Conservation (phyloP, 2,797 vertebrate genomes). For the Phaenicophaeus curvirostris region DNA sequence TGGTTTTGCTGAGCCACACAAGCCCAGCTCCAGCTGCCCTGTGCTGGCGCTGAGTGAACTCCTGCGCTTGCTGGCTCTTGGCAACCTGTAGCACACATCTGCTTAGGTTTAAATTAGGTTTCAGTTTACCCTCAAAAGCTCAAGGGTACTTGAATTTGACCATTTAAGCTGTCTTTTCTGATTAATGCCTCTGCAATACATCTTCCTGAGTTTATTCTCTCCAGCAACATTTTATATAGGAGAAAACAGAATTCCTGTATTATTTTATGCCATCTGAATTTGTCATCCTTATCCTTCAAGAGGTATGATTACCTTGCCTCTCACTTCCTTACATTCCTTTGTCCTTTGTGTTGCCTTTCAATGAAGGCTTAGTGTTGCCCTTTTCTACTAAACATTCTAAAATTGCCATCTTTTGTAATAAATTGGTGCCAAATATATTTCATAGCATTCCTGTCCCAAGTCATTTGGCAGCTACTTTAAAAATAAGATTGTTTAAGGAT, state of each 20-base stretch:
- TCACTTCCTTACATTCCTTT: neutral
- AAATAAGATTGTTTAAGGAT: neutral
- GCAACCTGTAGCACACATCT: neutral
- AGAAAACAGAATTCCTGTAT: neutral
- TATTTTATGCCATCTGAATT: neutral
- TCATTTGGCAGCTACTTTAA: neutral
- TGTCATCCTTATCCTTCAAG: neutral
- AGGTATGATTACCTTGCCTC: neutral
- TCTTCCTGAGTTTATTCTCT: neutral
- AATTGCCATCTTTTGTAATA: neutral
- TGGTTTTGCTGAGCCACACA: neutral
- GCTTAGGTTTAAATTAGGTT: neutral
- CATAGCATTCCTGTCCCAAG: neutral
- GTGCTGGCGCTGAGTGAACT: rapidly evolving
- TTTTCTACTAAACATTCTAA: neutral
- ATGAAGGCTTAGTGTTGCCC: neutral
- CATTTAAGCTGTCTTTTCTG: neutral
- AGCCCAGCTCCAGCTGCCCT: neutral
- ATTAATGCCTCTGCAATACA: neutral
- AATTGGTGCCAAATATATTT: neutral
- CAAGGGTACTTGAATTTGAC: neutral
- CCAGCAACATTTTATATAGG: neutral
- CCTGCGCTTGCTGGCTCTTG: rapidly evolving
- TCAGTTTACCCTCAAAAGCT: neutral
- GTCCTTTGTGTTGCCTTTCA: neutral